A percentile compares a stretch with the other conserved stretches of the same genome.
phyloP scores from a whole-genome alignment of 1,140 invertebrate species.

The Choristoneura fumiferana region DNA sequence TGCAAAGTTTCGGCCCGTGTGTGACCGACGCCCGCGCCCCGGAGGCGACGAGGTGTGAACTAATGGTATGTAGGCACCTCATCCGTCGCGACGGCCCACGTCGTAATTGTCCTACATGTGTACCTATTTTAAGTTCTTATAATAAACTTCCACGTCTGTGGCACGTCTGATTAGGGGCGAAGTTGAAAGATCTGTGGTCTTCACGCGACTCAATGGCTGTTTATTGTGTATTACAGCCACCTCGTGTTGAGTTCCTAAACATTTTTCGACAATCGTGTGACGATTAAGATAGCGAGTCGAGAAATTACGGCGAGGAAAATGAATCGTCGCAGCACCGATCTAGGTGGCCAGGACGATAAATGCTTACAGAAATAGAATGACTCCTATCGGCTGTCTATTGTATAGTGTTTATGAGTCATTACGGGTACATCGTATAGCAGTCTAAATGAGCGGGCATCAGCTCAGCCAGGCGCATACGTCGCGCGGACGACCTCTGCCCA shows the following conservation, averaged over 20 bases:
- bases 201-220: constrained; percentile 28
- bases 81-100: constrained; percentile 39
- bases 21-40: constrained; percentile 14
- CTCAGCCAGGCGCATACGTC: not conserved
- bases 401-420: too few species aligned
- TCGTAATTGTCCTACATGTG: constrained; percentile 68
- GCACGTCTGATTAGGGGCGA: constrained; percentile 45
- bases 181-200: constrained; percentile 51
- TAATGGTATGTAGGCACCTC: constrained; percentile 53
- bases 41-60: constrained; percentile 50
- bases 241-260: constrained; percentile 29
- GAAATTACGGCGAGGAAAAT: too few species aligned
- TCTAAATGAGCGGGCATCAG: not conserved
- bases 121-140: constrained; percentile 57
- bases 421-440: too few species aligned
- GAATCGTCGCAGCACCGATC: too few species aligned
- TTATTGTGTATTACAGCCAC: constrained; percentile 35
- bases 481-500: constrained; percentile 11
- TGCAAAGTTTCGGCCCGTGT: constrained; percentile 20
- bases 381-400: too few species aligned
- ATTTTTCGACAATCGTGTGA: constrained; percentile 22
- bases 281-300: too few species aligned
- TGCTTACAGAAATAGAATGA: too few species aligned
- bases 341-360: too few species aligned
- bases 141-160: constrained; percentile 48